Percentiles rank a stretch among this genome's conserved stretches.
Conservation (phyloP, 2,797 vertebrate species). For the Semaprochilodus insignis region DNA sequence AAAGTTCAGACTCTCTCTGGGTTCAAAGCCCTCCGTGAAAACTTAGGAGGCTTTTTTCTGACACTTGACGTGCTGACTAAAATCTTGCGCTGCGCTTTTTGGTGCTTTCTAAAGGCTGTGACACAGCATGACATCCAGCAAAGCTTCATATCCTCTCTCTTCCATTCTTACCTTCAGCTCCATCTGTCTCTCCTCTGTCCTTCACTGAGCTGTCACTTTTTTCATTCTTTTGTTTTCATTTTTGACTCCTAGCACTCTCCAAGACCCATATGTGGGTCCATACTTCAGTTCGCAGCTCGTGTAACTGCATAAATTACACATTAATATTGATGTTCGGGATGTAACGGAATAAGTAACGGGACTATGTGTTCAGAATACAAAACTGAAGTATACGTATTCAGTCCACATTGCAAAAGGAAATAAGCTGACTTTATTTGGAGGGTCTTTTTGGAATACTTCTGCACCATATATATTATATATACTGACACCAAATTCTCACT, state of each 20-base stretch:
- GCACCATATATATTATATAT: too few relatives aligned
- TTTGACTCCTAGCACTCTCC: neutral
- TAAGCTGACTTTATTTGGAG: too few relatives aligned
- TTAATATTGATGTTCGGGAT: neutral
- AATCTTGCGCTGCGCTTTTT: conserved; percentile 57
- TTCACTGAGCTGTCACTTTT: conserved; percentile 47
- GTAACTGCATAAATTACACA: neutral
- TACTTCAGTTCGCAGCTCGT: neutral
- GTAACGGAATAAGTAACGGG: too few relatives aligned
- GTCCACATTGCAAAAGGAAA: too few relatives aligned
- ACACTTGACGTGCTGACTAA: conserved; percentile 55
- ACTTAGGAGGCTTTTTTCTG: conserved; percentile 60
- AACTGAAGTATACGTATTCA: too few relatives aligned
- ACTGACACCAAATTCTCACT: too few relatives aligned
- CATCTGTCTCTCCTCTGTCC: conserved; percentile 35
- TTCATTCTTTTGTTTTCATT: conserved; percentile 51
- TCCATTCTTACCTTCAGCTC: conserved; percentile 27
- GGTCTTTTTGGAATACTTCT: too few relatives aligned
- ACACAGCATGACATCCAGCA: conserved; percentile 41
- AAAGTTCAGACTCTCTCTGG: conserved; percentile 45
- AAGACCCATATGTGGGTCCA: neutral
- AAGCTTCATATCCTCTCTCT: conserved; percentile 30
- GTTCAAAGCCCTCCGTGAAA: conserved; percentile 57
- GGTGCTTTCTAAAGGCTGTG: conserved; percentile 29
- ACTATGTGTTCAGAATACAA: too few relatives aligned